These are phyloP conservation scores for Neuroscelio doddi DNA, from an alignment of 2,888 invertebrate species.

Conservation along the genomic window DNA sequence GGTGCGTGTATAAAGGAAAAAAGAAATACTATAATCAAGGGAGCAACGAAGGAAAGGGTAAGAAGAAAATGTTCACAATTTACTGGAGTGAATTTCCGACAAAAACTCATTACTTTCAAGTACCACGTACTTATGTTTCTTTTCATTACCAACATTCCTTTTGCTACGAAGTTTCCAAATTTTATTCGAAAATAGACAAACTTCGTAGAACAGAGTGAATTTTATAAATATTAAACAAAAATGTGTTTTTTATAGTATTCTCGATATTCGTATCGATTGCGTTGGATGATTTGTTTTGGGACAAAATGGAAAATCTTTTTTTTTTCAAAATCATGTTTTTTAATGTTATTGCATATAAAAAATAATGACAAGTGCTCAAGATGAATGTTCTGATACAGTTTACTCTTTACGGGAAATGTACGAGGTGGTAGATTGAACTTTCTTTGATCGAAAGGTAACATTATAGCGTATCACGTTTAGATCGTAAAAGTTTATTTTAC, in stretches of 20 bases:
- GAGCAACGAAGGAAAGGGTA: slow-evolving; percentile 34
- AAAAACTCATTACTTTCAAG: slow-evolving; percentile 49
- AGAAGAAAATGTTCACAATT: slow-evolving; percentile 53
- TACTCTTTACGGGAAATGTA: too few relatives aligned
- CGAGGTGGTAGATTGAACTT: too few relatives aligned
- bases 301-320: too few relatives aligned
- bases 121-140: slow-evolving; percentile 47
- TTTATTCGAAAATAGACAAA: slow-evolving; percentile 41
- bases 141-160: slow-evolving; percentile 38
- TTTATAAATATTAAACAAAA: too few relatives aligned
- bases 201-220: too few relatives aligned
- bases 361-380: too few relatives aligned
- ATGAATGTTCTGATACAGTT: too few relatives aligned
- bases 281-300: too few relatives aligned
- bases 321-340: too few relatives aligned
- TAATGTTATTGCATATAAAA: too few relatives aligned
- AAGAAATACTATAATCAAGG: slow-evolving; percentile 35
- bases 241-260: too few relatives aligned
- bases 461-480: neutral
- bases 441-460: neutral
- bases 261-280: too few relatives aligned
- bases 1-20: slow-evolving; percentile 35
- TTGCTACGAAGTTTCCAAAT: slow-evolving; percentile 34
- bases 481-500: slow-evolving; percentile 3
- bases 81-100: slow-evolving; percentile 47